Evolutionary conservation across 2,888 invertebrate genomes (phyloP).

Genomic region (Macaria liturata): DNA sequence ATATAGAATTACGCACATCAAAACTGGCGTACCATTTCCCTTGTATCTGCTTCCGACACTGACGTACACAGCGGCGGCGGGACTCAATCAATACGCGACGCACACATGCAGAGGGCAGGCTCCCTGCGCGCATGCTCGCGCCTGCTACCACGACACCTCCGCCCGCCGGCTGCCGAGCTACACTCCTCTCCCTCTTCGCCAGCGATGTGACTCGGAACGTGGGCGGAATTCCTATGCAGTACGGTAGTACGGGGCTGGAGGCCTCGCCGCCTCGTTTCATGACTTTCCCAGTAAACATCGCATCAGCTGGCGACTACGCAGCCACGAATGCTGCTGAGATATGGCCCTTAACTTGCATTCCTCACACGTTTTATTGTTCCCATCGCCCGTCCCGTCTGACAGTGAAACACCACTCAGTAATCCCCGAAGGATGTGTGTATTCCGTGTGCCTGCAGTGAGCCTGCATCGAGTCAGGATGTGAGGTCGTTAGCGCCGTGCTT

Average conservation of each 20-base stretch:
- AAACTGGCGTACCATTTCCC: constrained; percentile 53
- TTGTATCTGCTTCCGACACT: constrained; percentile 63
- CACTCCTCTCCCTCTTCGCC: constrained; percentile 44
- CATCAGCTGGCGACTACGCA: constrained; percentile 76
- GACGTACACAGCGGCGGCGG: constrained; percentile 68
- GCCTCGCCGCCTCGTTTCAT: constrained; percentile 59
- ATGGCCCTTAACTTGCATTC: constrained; percentile 63
- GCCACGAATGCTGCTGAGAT: constrained; percentile 65
- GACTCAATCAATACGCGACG: constrained; percentile 72
- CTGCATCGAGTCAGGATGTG: constrained; percentile 56
- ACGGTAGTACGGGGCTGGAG: constrained; percentile 58
- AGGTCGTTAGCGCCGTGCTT: constrained; percentile 56
- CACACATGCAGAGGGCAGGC: constrained; percentile 59
- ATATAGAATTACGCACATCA: constrained; percentile 64
- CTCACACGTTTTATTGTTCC: constrained; percentile 43
- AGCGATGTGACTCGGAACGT: constrained; percentile 47
- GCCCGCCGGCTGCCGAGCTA: constrained; percentile 41
- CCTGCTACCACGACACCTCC: constrained; percentile 62
- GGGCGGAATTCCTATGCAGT: constrained; percentile 48
- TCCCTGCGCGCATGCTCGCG: constrained; percentile 64
- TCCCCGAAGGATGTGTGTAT: constrained; percentile 48
- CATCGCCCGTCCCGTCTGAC: constrained; percentile 31
- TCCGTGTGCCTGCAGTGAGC: constrained; percentile 55
- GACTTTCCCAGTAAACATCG: constrained; percentile 74
- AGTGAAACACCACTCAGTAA: constrained; percentile 34